phyloP scores from a whole-genome alignment of 1,140 invertebrate genomes.

The Drosophila mayri region DNA sequence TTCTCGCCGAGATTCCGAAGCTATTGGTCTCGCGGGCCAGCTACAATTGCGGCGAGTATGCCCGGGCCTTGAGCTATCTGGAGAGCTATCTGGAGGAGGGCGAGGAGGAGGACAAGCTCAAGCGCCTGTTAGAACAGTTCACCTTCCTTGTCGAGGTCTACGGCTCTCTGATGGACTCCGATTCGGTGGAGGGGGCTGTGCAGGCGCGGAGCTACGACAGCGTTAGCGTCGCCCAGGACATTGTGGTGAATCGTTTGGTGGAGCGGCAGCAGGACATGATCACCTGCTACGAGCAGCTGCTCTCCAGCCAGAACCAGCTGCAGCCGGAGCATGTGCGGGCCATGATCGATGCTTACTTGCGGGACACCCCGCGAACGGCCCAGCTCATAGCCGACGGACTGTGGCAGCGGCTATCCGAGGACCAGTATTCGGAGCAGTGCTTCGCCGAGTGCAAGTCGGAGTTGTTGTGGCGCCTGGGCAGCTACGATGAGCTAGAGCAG shows the following conservation, averaged over 20 bases:
- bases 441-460: constrained; percentile 91
- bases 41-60: constrained; percentile 90
- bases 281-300: constrained; percentile 90
- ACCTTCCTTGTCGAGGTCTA: constrained; percentile 90
- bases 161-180: constrained; percentile 90
- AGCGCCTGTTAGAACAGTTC: constrained; percentile 87
- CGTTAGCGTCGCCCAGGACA: constrained; percentile 88
- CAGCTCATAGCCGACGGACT: constrained; percentile 88
- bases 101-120: constrained; percentile 84
- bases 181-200: constrained; percentile 90
- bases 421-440: constrained; percentile 85
- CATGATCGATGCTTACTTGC: constrained; percentile 90
- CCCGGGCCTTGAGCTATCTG: constrained; percentile 90
- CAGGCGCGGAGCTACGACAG: constrained; percentile 88
- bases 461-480: constrained; percentile 94
- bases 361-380: constrained; percentile 92
- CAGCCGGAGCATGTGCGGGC: constrained; percentile 77
- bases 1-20: constrained; percentile 88
- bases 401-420: constrained; percentile 85
- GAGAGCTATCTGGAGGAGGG: constrained; percentile 88
- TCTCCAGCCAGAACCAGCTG: constrained; percentile 85
- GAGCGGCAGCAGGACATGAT: constrained; percentile 91
- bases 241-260: constrained; percentile 90
- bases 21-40: constrained; percentile 89
- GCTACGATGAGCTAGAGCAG: constrained; percentile 90